Conservation (phyloP, 2,797 vertebrate genomes). For the Mus caroli region DNA sequence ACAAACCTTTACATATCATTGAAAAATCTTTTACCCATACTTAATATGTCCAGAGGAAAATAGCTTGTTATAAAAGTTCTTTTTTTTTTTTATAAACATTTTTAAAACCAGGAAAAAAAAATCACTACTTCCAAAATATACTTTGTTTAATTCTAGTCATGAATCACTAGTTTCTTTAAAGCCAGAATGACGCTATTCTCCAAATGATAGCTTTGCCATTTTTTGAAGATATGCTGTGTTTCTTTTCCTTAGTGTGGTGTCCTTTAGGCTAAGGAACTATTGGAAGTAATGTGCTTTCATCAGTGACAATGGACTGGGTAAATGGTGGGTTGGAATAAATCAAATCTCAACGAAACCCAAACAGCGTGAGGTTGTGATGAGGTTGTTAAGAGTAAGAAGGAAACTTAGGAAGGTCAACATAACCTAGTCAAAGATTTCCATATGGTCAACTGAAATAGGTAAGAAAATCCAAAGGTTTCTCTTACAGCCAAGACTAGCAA, state of each 20-base stretch:
- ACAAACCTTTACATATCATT: constrained; percentile 57
- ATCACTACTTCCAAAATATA: constrained; percentile 57
- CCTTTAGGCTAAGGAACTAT: background rate
- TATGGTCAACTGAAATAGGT: background rate
- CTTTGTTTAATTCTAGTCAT: constrained; percentile 80
- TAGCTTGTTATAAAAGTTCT: constrained; percentile 64
- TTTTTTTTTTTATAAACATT: constrained; percentile 69
- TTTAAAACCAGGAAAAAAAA: constrained; percentile 64
- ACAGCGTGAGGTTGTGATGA: background rate
- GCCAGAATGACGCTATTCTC: constrained; percentile 21
- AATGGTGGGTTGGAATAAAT: background rate
- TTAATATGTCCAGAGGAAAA: constrained; percentile 63
- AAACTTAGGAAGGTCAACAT: background rate
- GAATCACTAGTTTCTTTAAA: constrained; percentile 53
- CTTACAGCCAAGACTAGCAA: background rate
- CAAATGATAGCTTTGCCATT: constrained; percentile 1
- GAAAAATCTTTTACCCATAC: constrained; percentile 49
- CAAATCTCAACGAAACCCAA: background rate
- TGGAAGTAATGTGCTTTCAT: background rate
- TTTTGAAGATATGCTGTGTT: background rate
- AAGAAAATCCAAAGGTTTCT: background rate
- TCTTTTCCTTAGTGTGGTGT: constrained; percentile 5
- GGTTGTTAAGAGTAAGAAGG: constrained; percentile 7
- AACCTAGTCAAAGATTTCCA: background rate
- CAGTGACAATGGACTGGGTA: background rate